Evolutionary conservation across 2,888 invertebrate genomes (phyloP).

Genomic region (Xylocampa areola): DNA sequence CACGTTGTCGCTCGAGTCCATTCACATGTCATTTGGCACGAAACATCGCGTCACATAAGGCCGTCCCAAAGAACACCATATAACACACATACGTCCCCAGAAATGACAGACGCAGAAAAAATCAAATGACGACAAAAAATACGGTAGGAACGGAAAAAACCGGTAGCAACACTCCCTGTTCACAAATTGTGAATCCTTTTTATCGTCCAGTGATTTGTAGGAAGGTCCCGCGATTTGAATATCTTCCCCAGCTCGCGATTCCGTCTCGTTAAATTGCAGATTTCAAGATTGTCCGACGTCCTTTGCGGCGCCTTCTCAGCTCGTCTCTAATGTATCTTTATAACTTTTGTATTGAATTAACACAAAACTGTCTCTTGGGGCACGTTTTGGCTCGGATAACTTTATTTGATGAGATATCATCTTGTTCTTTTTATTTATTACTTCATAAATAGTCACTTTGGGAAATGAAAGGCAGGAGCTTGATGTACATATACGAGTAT

Average conservation of each 20-base stretch:
- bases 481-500: too few relatives aligned
- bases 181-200: slow-evolving; percentile 59
- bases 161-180: slow-evolving; percentile 32
- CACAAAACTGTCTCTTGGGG: slow-evolving; percentile 11
- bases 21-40: slow-evolving; percentile 37
- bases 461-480: too few relatives aligned
- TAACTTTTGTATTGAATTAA: slow-evolving; percentile 50
- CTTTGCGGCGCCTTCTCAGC: slow-evolving; percentile 29
- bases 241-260: slow-evolving; percentile 46
- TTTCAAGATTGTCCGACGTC: slow-evolving; percentile 43
- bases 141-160: slow-evolving; percentile 9
- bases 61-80: not conserved
- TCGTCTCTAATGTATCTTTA: slow-evolving; percentile 45
- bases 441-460: too few relatives aligned
- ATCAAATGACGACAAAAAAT: slow-evolving; percentile 39
- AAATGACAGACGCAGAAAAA: slow-evolving; percentile 29
- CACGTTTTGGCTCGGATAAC: not conserved
- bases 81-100: slow-evolving; percentile 20
- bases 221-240: slow-evolving; percentile 59
- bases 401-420: slow-evolving; percentile 10
- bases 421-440: too few relatives aligned
- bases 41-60: slow-evolving; percentile 10
- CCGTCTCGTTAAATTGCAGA: slow-evolving; percentile 59
- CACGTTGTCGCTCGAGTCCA: slow-evolving; percentile 8
- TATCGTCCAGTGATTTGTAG: slow-evolving; percentile 61